Evolutionary conservation across 2,797 vertebrate species (phyloP), one percentile per base, ranked within the genome.

Genomic region (Zenarchopterus dispar): DNA sequence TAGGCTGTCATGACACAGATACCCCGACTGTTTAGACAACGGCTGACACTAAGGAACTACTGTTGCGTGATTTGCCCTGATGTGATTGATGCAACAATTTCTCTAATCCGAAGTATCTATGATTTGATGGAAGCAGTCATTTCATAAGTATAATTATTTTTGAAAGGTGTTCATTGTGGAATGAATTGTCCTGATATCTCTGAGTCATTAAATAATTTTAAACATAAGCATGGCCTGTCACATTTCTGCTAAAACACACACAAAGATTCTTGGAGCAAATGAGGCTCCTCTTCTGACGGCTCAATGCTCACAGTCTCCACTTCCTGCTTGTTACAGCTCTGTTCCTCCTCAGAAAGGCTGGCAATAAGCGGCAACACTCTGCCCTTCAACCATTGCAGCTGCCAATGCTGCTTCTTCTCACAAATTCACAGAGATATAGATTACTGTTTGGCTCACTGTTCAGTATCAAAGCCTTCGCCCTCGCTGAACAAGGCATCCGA

Each of bases 1-100:
- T 39, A 83, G 85, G 82, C 80, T 89, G 85, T 79, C 78, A 62
- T 24, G 75, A 74, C 65, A 53, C 69, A 24, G 72, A 82, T 54
- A 79, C 70, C 49, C 24, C 19, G 17, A 65, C 78, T 88, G 85
- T 89, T 91, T 85, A 84, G 86, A 90, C 86, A 88, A 21, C 69
- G 18, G 51, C 68, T 84, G 88, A 88, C 89, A 82, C 57, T 39
- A 1, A 70, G 61, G 72, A 88, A 56, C 67, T 42, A 70, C 69
- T 65, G 80, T 77, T 67, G 72, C 74, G 16, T 80, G 79, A 78
- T 83, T 78, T 67, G 72, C 51, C 45, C 31, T 64, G 47, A 79
- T 72, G 67, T 82, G 88, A 89, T 63, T 70, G 84, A 89, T 77
- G 78, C 72, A 81, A 83, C 77, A 78, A 73, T 70, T 62, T 77